Evolutionary conservation across 2,888 invertebrate genomes (phyloP).

Genomic region (Odontothrips loti): DNA sequence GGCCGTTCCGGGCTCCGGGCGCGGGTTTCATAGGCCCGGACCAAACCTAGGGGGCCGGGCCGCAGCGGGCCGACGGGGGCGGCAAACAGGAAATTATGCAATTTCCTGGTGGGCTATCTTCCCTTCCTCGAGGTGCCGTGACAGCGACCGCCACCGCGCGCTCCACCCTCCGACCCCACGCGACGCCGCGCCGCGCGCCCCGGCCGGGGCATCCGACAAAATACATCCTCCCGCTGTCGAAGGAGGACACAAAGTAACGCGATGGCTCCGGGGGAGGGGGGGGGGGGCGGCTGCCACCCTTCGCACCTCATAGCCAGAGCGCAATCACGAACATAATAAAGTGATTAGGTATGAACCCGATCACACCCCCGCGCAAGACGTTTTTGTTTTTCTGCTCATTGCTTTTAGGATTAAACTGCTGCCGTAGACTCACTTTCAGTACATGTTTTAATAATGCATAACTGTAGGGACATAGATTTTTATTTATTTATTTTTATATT

Average conservation of each 20-base stretch:
- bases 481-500: too few species aligned
- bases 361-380: too few species aligned
- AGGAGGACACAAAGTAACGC: background rate
- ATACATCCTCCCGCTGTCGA: background rate
- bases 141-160: background rate
- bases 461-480: too few species aligned
- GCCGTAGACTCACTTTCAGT: too few species aligned
- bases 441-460: too few species aligned
- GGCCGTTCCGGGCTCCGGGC: background rate
- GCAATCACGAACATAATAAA: too few species aligned
- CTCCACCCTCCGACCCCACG: background rate
- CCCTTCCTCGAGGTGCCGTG: slow-evolving; percentile 20
- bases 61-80: background rate
- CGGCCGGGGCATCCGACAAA: background rate
- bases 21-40: too few species aligned
- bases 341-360: too few species aligned
- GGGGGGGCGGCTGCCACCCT: too few species aligned
- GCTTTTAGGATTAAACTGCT: too few species aligned
- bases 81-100: slow-evolving; percentile 24
- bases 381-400: too few species aligned
- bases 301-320: too few species aligned
- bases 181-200: background rate
- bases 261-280: background rate
- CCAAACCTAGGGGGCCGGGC: background rate
- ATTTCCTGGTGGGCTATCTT: slow-evolving; percentile 22